A percentile compares a stretch with the other conserved stretches of the same genome.
Conservation (phyloP, 1,140 invertebrate species). For the Heterodera carotae region DNA sequence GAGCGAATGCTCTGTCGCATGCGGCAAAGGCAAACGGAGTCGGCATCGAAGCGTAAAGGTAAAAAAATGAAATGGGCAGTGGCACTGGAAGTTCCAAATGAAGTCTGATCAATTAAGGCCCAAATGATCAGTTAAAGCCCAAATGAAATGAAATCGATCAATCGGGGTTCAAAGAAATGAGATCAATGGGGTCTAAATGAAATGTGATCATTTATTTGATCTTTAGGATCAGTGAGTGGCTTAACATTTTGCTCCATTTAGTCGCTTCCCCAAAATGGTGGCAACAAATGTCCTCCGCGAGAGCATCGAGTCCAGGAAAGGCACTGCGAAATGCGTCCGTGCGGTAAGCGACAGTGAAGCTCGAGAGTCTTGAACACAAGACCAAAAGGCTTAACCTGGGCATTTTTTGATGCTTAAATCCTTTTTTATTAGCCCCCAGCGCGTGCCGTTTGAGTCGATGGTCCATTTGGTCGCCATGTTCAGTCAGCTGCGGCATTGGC, state of each 20-base stretch:
- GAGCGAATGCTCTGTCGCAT: constrained; percentile 76
- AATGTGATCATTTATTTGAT: no score
- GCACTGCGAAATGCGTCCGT: constrained; percentile 66
- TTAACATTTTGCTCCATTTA: constrained; percentile 13
- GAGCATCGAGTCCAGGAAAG: constrained; percentile 67
- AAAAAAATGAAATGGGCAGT: no score
- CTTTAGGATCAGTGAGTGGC: no score
- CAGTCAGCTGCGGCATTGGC: constrained; percentile 46
- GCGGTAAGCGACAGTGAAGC: constrained; percentile 63
- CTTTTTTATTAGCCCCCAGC: constrained; percentile 39
- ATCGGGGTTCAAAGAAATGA: no score
- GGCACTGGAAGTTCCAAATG: no score
- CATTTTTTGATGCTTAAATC: no score
- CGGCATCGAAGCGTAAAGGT: constrained; percentile 67
- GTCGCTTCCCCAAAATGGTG: constrained; percentile 72
- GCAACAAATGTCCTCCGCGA: constrained; percentile 72
- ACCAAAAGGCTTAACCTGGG: constrained; percentile 5
- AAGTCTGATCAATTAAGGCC: constrained; percentile 62
- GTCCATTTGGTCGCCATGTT: constrained; percentile 61
- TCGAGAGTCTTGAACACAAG: background rate
- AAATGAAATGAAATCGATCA: no score
- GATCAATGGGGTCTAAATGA: no score
- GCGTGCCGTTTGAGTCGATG: constrained; percentile 55
- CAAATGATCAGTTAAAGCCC: constrained; percentile 10
- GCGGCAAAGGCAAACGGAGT: constrained; percentile 71